phyloP scores from a whole-genome alignment of 2,888 invertebrate species.

The Dinocampus coccinellae region DNA sequence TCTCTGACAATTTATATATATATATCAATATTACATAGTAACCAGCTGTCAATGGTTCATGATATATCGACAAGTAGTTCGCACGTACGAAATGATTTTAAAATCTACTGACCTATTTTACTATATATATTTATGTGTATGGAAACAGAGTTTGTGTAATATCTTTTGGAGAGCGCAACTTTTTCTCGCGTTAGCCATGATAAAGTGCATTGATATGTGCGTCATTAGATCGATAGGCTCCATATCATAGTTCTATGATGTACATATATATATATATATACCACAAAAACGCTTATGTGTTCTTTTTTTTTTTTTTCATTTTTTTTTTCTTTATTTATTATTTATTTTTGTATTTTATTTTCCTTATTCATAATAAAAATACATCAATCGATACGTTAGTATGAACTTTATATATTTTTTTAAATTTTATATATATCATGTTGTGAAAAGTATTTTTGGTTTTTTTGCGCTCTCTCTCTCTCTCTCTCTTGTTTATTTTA shows the following conservation, averaged over 20 bases:
- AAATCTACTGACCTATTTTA: conserved; percentile 25
- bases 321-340: no score
- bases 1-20: background rate
- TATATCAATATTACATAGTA: conserved; percentile 7
- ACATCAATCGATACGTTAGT: conserved; percentile 23
- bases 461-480: background rate
- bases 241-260: background rate
- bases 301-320: background rate
- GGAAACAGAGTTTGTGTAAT: background rate
- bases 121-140: background rate
- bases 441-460: background rate
- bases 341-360: no score
- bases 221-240: background rate
- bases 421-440: background rate
- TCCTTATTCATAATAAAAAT: conserved; percentile 17
- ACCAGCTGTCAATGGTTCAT: conserved; percentile 29
- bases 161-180: background rate
- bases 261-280: no score
- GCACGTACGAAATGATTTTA: conserved; percentile 24
- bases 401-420: background rate
- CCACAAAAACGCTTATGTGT: background rate
- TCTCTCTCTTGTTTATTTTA: no score
- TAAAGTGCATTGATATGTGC: background rate
- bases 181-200: conserved; percentile 1
- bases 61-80: conserved; percentile 31